phyloP scores from a whole-genome alignment of 2,113 vertebrate species.

The Mormyrus iriodes region DNA sequence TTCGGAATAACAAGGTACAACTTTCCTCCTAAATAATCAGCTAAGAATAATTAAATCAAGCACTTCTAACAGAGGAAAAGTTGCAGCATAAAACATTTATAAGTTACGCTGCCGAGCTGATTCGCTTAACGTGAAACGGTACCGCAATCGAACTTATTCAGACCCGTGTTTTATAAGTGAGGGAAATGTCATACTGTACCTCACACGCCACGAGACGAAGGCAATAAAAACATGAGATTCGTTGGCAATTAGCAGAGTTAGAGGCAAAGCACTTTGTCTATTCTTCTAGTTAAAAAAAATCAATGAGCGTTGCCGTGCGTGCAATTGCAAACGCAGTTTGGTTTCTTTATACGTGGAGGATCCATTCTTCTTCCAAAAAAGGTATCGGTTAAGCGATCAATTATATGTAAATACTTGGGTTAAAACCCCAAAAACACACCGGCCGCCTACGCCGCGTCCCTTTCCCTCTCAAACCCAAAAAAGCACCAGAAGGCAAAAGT shows the following conservation, averaged over 20 bases:
- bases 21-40: neutral
- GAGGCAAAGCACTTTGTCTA: constrained; percentile 9
- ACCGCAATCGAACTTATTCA: neutral
- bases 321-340: constrained; percentile 51
- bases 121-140: neutral
- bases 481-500: constrained; percentile 65
- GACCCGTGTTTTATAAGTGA: neutral
- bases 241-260: neutral
- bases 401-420: neutral
- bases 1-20: neutral
- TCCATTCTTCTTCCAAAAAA: neutral
- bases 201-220: neutral
- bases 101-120: neutral
- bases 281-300: constrained; percentile 44
- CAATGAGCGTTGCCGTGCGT: constrained; percentile 50
- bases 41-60: neutral
- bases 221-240: neutral
- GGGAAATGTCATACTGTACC: neutral
- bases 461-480: constrained; percentile 48
- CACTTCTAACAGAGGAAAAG: neutral
- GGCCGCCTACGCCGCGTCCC: neutral
- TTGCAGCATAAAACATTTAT: neutral
- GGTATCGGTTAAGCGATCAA: neutral
- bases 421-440: neutral
- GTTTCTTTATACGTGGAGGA: constrained; percentile 37